These are phyloP conservation scores for Gambusia holbrooki DNA, from an alignment of 2,113 vertebrate species.

Conservation along the genomic window DNA sequence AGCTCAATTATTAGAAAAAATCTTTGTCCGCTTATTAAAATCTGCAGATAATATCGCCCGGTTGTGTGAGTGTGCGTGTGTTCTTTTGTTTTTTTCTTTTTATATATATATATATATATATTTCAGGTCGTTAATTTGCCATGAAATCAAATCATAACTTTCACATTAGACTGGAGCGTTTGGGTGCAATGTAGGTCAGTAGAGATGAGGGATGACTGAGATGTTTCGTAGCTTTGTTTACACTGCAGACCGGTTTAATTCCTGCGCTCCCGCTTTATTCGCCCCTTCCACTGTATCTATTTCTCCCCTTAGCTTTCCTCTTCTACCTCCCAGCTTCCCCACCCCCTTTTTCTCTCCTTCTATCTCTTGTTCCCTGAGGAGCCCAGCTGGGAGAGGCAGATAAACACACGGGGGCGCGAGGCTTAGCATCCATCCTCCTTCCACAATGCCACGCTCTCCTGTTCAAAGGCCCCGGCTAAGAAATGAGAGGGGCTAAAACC, in stretches of 20 bases:
- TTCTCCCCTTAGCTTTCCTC: slow-evolving; percentile 1
- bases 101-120: too few species aligned
- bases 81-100: neutral
- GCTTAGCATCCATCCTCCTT: slow-evolving; percentile 70
- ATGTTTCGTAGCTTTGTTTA: slow-evolving; percentile 52
- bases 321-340: neutral
- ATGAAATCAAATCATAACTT: slow-evolving; percentile 20
- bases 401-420: slow-evolving; percentile 73
- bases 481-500: slow-evolving; percentile 66
- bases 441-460: slow-evolving; percentile 67
- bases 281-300: slow-evolving; percentile 23
- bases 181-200: slow-evolving; percentile 42
- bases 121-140: neutral
- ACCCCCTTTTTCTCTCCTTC: slow-evolving; percentile 18
- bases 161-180: neutral
- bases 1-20: slow-evolving; percentile 12
- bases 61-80: neutral
- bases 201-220: slow-evolving; percentile 28
- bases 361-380: slow-evolving; percentile 71
- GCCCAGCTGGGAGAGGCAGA: slow-evolving; percentile 80
- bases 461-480: slow-evolving; percentile 66
- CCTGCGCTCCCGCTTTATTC: slow-evolving; percentile 31
- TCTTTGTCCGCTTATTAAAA: neutral
- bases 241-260: slow-evolving; percentile 37
- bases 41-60: slow-evolving; percentile 5